Conservation (phyloP, 2,113 vertebrate species). For the Psettodes erumei region DNA sequence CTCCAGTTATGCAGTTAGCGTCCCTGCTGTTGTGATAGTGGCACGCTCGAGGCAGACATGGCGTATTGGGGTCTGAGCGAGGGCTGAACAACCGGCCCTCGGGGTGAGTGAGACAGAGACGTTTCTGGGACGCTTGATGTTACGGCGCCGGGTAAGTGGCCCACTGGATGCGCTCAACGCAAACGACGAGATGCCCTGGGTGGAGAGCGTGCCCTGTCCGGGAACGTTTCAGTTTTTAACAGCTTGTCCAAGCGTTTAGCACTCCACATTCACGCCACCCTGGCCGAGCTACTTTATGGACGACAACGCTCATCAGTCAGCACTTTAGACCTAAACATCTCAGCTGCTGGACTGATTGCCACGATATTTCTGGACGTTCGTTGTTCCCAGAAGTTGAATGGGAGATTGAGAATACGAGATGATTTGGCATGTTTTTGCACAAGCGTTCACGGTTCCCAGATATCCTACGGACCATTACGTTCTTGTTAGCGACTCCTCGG, state of each 20-base stretch:
- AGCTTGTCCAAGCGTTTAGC: constrained; percentile 49
- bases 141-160: constrained; percentile 69
- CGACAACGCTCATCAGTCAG: background rate
- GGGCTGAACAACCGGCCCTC: constrained; percentile 50
- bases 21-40: constrained; percentile 31
- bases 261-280: constrained; percentile 25
- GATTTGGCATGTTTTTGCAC: too few relatives aligned
- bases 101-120: constrained; percentile 49
- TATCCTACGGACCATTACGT: background rate
- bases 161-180: constrained; percentile 47
- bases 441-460: background rate
- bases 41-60: constrained; percentile 51
- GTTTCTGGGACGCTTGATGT: constrained; percentile 75
- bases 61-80: constrained; percentile 51
- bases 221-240: constrained; percentile 45
- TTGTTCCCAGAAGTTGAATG: constrained; percentile 1
- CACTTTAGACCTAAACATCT: constrained; percentile 14
- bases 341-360: background rate
- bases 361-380: background rate
- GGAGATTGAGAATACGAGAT: too few relatives aligned
- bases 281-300: background rate
- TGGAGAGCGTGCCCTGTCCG: constrained; percentile 44
- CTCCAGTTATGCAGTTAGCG: constrained; percentile 16
- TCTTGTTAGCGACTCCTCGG: too few relatives aligned
- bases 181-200: constrained; percentile 51